phyloP scores from a whole-genome alignment of 2,113 vertebrate genomes.

The Leptobrachium ailaonicum region DNA sequence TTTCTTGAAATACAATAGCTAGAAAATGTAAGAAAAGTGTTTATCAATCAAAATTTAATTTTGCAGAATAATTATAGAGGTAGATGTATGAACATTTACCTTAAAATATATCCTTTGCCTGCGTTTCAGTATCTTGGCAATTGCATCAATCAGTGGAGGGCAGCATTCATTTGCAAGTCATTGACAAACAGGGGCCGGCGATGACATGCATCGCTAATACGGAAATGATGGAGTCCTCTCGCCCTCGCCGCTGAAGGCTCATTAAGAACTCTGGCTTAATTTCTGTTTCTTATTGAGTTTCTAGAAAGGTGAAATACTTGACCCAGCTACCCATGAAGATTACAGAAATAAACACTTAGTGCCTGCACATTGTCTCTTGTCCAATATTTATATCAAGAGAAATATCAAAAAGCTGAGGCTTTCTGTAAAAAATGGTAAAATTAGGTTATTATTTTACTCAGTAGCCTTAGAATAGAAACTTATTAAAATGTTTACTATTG shows the following conservation, averaged over 20 bases:
- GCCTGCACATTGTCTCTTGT: too few species aligned
- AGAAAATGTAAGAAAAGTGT: background rate
- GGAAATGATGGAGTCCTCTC: conserved; percentile 11
- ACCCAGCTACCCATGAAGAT: background rate
- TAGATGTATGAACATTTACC: conserved; percentile 25
- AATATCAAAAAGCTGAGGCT: too few species aligned
- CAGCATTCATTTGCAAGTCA: conserved; percentile 24
- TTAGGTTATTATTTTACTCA: too few species aligned
- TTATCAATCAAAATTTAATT: conserved; percentile 42
- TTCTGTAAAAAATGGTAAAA: too few species aligned
- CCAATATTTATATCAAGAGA: too few species aligned
- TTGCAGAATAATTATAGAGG: conserved; percentile 18
- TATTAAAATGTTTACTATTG: too few species aligned
- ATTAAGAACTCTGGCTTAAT: conserved; percentile 14
- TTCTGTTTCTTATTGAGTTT: conserved; percentile 1
- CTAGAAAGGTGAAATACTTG: conserved; percentile 5
- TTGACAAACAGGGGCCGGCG: conserved; percentile 6
- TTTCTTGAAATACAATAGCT: background rate
- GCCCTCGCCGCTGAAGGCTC: conserved; percentile 4
- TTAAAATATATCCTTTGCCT: conserved; percentile 14
- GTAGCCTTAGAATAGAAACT: too few species aligned
- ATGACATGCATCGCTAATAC: conserved; percentile 31
- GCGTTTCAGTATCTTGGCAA: conserved; percentile 11
- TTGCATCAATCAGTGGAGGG: conserved; percentile 28
- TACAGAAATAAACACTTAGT: background rate